These are phyloP conservation scores for Syrista parreyssii DNA, from an alignment of 2,888 invertebrate species.

Conservation along the genomic window DNA sequence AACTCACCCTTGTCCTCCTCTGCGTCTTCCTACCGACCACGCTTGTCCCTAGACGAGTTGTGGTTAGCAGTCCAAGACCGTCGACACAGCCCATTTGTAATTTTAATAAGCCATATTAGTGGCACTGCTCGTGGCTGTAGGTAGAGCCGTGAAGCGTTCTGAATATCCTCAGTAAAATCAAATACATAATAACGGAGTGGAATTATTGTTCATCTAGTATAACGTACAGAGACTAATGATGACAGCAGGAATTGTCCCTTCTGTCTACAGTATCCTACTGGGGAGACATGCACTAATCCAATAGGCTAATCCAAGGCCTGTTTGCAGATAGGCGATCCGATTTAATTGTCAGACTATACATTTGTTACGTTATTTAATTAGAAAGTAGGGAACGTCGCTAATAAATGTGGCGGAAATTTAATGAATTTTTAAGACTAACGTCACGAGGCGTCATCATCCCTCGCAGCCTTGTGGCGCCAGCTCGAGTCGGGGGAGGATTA, in stretches of 20 bases:
- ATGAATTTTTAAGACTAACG: conserved; percentile 54
- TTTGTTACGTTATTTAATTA: conserved; percentile 58
- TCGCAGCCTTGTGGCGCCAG: conserved; percentile 17
- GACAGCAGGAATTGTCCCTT: no score
- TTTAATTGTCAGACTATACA: conserved; percentile 38
- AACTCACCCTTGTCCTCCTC: conserved; percentile 53
- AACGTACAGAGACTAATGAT: no score
- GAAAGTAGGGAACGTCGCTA: conserved; percentile 47
- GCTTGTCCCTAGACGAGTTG: conserved; percentile 56
- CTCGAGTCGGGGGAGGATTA: conserved; percentile 43
- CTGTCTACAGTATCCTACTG: no score
- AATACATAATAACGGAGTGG: no score
- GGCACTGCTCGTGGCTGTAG: no score
- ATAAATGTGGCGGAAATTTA: conserved; percentile 57
- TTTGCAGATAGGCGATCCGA: conserved; percentile 15
- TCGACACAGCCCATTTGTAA: conserved; percentile 48
- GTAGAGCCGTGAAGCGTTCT: no score
- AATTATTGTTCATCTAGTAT: no score
- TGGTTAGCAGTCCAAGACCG: conserved; percentile 49
- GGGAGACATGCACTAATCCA: conserved; percentile 4
- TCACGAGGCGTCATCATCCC: conserved; percentile 58
- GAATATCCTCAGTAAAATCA: no score
- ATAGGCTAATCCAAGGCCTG: conserved; percentile 21
- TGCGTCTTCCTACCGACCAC: conserved; percentile 63
- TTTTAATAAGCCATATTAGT: conserved; percentile 64